Conservation (phyloP, 2,113 vertebrate species). For the Copsychus sechellarum region DNA sequence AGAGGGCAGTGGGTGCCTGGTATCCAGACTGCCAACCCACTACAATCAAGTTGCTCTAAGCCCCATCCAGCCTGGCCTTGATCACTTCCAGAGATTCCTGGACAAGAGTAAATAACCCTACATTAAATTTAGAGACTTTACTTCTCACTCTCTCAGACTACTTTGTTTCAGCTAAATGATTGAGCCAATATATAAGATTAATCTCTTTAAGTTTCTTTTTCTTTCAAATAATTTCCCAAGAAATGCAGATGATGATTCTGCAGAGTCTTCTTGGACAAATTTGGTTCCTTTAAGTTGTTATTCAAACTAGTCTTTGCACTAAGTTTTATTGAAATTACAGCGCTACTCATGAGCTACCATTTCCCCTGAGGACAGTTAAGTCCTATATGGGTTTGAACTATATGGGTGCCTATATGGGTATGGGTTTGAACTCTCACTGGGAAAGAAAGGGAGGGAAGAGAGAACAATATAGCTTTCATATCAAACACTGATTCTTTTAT, state of each 20-base stretch:
- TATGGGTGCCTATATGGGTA: not conserved
- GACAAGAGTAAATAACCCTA: not conserved
- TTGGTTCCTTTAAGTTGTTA: not conserved
- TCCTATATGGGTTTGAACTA: not conserved
- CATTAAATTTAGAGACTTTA: not conserved
- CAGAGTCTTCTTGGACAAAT: not conserved
- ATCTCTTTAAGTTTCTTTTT: not conserved
- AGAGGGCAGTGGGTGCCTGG: not conserved
- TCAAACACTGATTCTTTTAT: constrained; percentile 14
- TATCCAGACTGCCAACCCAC: not conserved
- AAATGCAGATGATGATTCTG: not conserved
- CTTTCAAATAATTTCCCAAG: not conserved
- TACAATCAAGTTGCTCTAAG: not conserved
- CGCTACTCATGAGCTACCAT: not conserved
- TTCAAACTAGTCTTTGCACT: not conserved
- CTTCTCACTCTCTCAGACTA: not conserved
- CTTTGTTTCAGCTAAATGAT: not conserved
- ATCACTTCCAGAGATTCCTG: not conserved
- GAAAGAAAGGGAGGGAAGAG: not conserved
- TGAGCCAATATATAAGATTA: not conserved
- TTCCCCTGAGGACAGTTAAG: not conserved
- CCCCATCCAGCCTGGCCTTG: not conserved
- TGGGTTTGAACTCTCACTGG: constrained; percentile 32
- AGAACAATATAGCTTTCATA: not conserved
- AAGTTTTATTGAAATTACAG: constrained; percentile 32